These are phyloP conservation scores for Drosophila colorata DNA, from an alignment of 2,888 invertebrate genomes.

Conservation along the genomic window DNA sequence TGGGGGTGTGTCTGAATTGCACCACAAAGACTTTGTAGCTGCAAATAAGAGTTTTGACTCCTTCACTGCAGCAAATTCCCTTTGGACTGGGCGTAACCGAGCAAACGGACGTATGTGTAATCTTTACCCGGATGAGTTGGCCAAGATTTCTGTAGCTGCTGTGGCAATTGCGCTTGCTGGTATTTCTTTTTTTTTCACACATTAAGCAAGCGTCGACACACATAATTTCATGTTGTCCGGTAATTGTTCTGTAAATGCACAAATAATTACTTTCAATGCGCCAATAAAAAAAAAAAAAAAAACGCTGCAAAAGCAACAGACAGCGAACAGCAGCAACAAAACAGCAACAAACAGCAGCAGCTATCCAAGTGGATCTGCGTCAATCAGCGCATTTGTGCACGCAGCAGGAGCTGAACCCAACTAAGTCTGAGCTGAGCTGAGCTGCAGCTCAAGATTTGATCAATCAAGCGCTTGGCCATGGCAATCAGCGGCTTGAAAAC, in stretches of 20 bases:
- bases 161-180: not conserved
- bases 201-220: conserved; percentile 75
- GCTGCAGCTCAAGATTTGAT: conserved; percentile 54
- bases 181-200: conserved; percentile 62
- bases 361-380: conserved; percentile 39
- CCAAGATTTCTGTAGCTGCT: conserved; percentile 32
- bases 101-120: conserved; percentile 68
- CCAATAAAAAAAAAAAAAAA: conserved; percentile 59
- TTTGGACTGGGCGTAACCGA: conserved; percentile 43
- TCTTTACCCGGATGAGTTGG: conserved; percentile 69
- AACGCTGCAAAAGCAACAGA: conserved; percentile 20
- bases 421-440: conserved; percentile 23
- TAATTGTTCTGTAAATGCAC: conserved; percentile 80
- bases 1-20: conserved; percentile 51
- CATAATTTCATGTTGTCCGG: conserved; percentile 77
- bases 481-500: conserved; percentile 62
- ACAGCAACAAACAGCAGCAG: conserved; percentile 8
- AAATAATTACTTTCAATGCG: conserved; percentile 80
- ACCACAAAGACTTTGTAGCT: conserved; percentile 2
- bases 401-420: conserved; percentile 68
- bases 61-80: conserved; percentile 34
- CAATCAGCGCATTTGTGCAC: conserved; percentile 70
- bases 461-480: conserved; percentile 65
- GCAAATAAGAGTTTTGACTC: conserved; percentile 4
- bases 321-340: conserved; percentile 1